Base-by-base conservation (phyloP, 2,797 vertebrate species). In the Cirrhinus mrigala region DNA sequence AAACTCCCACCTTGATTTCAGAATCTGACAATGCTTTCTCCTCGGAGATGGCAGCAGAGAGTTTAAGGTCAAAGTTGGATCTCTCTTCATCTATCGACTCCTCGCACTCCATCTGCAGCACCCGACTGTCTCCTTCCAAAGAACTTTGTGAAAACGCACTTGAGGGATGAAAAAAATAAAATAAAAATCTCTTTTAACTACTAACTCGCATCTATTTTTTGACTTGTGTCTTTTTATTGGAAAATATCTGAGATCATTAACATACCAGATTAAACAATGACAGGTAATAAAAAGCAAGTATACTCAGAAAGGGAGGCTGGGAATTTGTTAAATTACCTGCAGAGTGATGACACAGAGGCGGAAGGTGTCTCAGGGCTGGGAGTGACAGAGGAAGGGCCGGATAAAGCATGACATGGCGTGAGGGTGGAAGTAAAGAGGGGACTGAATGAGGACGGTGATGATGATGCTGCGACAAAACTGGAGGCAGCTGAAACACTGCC, bases 21-120 rank as follows among this genome's bases (percentile, higher is more conserved):
- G 94, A 94, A 80, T 96, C 95, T 12, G 96, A 96, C 87, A 96
- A 89, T 80, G 95, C 93, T 84, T 95, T 95, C 83, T 96, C 95
- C 18, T 95, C 95, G n/a, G 92, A 92, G 44, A 93, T 16, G 1
- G 33, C 90, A 0, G 82, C 70, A 10, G 94, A 92, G 66, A 91
- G 93, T 83, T 94, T 91, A n/a, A 90, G 92, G 82, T 91, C 90
- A 84, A 93, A 94, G 6, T 90, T 92, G 68, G 90, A 92, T 0
- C 88, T 24, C 48, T 82, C 90, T 58, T 92, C 37, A 78, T 77
- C 37, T 15, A 56, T 27, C 14, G 50, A 37, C 37, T 56, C 70
- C 22, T 79, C 76, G 50, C 11, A 69, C 8, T 54, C 73, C 48
- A 22, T 84, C 24, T 68, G 79, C 16, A n/a, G 76, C 40, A 33